These are phyloP conservation scores for Liasis olivaceus DNA, from an alignment of 2,797 vertebrate species.

Conservation along the genomic window DNA sequence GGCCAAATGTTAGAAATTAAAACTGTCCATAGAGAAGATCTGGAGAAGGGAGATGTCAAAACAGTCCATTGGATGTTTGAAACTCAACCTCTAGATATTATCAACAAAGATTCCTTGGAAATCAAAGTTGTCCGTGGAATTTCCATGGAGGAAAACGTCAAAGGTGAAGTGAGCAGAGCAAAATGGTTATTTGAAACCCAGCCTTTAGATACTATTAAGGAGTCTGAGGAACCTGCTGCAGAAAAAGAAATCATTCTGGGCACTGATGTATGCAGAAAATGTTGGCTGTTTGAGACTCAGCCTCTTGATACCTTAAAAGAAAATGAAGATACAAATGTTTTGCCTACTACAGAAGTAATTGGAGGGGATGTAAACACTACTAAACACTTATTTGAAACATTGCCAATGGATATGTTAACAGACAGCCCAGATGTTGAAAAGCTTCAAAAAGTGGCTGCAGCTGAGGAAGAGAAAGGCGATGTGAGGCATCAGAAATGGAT, in stretches of 20 bases:
- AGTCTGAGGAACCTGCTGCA: conserved; percentile 71
- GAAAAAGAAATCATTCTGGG: conserved; percentile 82
- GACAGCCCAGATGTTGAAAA: conserved; percentile 85
- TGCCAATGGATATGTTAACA: conserved; percentile 82
- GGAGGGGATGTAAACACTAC: conserved; percentile 86
- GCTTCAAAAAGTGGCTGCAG: conserved; percentile 78
- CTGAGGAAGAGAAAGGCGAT: conserved; percentile 87
- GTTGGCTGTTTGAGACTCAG: conserved; percentile 91
- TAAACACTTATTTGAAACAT: conserved; percentile 88
- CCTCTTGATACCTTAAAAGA: conserved; percentile 88
- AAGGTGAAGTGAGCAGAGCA: conserved; percentile 78
- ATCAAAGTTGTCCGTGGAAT: conserved; percentile 83
- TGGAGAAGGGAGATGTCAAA: conserved; percentile 82
- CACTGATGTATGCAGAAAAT: conserved; percentile 86
- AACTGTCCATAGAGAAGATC: conserved; percentile 85
- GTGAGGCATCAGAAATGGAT: conserved; percentile 89
- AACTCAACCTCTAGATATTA: conserved; percentile 81
- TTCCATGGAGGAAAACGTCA: conserved; percentile 84
- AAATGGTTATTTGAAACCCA: conserved; percentile 90
- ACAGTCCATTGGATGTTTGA: conserved; percentile 86
- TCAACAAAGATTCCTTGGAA: conserved; percentile 75
- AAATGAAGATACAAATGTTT: conserved; percentile 70
- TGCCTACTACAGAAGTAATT: conserved; percentile 80
- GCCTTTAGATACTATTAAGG: conserved; percentile 82
- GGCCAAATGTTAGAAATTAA: conserved; percentile 86